Base-by-base conservation (phyloP, 2,888 invertebrate genomes). In the Ormyrus nitidulus region DNA sequence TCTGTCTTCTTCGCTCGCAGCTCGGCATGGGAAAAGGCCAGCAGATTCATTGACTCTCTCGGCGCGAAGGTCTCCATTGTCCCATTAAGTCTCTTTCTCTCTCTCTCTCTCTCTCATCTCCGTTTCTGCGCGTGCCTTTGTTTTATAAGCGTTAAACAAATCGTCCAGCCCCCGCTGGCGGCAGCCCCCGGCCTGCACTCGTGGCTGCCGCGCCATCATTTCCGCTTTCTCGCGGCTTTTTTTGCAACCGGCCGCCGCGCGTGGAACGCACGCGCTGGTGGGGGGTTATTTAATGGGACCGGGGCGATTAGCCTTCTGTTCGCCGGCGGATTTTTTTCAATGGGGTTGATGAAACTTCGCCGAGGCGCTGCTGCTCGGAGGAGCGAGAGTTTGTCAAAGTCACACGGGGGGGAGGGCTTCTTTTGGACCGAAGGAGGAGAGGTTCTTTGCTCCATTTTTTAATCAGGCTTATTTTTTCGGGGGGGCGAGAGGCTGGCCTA, bases 21-120 rank as follows among this genome's bases (percentile, higher is more conserved):
- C 6, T 58, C 19, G 58, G 69, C 86, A 86, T 87, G 86, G 86
- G 87, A 86, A 87, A 87, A 86, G 88, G 87, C 88, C 87, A 88
- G 84, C 88, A 85, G 87, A 88, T 88, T 88, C 88, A 88, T 88
- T 88, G 88, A 88, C 87, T 87, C 73, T 46, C 51, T 53, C 19
- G 81, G 82, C 81, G 83, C 84, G 83, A 85, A 84, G 84, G 84
- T 84, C 83, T 82, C 83, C 83, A 85, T 86, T 86, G 86, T 86
- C 84, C 82, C 82, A 85, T 86, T 83, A 84, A 84, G 83, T 69
- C 74, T 77, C 56, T 7, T 11, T 19, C n/a, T n/a, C n/a, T n/a
- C 19, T 19, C 19, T 19, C 19, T 19, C 19, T 19, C 19, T 19
- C 19, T 19, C 19, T 19, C 19, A 19, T 19, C 19, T 34, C 19